Evolutionary conservation across 2,888 invertebrate genomes (phyloP).

Genomic region (Melanostoma scalare): DNA sequence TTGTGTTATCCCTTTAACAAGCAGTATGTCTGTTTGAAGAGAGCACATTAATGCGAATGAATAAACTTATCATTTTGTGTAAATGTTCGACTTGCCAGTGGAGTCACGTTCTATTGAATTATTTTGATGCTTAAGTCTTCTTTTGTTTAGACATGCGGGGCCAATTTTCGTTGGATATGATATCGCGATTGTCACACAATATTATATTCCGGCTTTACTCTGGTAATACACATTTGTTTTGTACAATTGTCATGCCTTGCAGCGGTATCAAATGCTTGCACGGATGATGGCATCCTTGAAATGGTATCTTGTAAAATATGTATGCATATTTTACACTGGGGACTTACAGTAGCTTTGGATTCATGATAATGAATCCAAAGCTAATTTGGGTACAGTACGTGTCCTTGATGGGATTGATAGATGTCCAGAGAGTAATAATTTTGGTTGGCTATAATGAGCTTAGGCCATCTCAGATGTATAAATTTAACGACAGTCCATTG

Average conservation of each 20-base stretch:
- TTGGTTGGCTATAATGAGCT: neutral
- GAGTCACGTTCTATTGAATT: conserved; percentile 24
- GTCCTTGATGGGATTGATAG: neutral
- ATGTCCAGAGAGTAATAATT: neutral
- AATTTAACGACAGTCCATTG: too few species aligned
- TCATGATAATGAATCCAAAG: neutral
- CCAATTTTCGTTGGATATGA: conserved; percentile 9
- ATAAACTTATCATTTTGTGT: conserved; percentile 22
- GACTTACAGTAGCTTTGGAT: neutral
- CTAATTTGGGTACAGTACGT: neutral
- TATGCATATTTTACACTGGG: conserved; percentile 9
- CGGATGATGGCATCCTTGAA: conserved; percentile 3
- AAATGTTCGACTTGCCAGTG: conserved; percentile 13
- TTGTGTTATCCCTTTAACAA: neutral
- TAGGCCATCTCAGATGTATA: too few species aligned
- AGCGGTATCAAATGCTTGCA: conserved; percentile 8
- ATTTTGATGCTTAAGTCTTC: conserved; percentile 1
- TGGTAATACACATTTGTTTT: conserved; percentile 2
- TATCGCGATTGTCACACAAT: conserved; percentile 2
- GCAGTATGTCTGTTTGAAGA: neutral
- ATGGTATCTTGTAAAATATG: conserved; percentile 13
- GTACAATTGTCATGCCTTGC: conserved; percentile 12
- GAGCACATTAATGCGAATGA: neutral
- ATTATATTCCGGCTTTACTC: neutral
- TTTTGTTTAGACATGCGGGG: conserved; percentile 7